These are phyloP conservation scores for Cynopterus sphinx DNA, from an alignment of 2,797 vertebrate genomes.

Conservation along the genomic window DNA sequence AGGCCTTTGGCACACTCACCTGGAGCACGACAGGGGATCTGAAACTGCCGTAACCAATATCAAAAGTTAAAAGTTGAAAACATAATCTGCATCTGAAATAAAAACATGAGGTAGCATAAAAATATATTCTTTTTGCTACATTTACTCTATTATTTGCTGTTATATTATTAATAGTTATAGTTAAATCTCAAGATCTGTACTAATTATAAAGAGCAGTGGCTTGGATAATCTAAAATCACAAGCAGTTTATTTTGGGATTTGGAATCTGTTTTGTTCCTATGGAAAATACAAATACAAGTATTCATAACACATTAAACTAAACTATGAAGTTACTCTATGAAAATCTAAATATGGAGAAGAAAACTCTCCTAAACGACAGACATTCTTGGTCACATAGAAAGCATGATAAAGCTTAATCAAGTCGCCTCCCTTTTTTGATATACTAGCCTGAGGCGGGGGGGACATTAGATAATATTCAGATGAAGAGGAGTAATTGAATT, in stretches of 20 bases:
- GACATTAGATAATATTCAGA: not conserved
- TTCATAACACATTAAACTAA: not conserved
- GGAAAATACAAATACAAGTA: slow-evolving; percentile 13
- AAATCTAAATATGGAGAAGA: not conserved
- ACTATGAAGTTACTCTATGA: not conserved
- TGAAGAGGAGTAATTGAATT: not conserved
- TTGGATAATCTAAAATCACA: not conserved
- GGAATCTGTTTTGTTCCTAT: not conserved
- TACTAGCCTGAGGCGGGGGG: not conserved
- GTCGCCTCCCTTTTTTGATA: not conserved
- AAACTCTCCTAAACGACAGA: not conserved
- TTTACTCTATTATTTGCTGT: not conserved
- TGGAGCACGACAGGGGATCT: slow-evolving; percentile 88
- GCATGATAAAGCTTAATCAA: not conserved
- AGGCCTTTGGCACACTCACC: slow-evolving; percentile 84
- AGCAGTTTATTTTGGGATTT: not conserved
- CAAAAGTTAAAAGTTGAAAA: slow-evolving; percentile 96
- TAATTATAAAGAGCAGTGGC: not conserved
- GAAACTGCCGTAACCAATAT: slow-evolving; percentile 87
- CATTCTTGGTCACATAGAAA: not conserved
- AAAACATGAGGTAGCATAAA: slow-evolving; percentile 51
- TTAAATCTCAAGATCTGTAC: slow-evolving; percentile 4
- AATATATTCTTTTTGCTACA: not conserved
- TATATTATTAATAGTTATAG: not conserved
- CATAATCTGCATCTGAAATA: slow-evolving; percentile 92